Conservation (phyloP, 1,140 invertebrate genomes). For the Mylabris phalerata region DNA sequence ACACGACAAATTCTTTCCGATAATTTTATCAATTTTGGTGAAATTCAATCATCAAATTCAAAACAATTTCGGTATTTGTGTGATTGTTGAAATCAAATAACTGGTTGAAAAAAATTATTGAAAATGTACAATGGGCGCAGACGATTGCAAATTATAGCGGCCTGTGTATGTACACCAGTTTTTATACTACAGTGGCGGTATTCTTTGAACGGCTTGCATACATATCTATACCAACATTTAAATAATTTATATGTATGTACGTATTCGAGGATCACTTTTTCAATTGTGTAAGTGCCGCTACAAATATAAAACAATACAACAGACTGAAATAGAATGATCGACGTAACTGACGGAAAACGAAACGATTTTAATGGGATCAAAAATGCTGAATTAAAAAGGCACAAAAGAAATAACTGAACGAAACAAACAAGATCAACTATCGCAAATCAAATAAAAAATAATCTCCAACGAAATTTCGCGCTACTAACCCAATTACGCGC, state of each 20-base stretch:
- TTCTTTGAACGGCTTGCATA: constrained; percentile 40
- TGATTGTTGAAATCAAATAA: constrained; percentile 2
- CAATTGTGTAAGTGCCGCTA: constrained; percentile 29
- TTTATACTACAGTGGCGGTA: constrained; percentile 34
- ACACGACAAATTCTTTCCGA: neutral
- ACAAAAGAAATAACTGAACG: constrained; percentile 18
- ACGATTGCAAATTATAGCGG: constrained; percentile 38
- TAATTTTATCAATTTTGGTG: too few species aligned
- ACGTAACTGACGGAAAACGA: constrained; percentile 20
- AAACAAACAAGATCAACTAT: neutral
- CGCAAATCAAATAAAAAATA: constrained; percentile 16
- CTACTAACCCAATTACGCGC: neutral
- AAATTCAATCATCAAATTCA: too few species aligned
- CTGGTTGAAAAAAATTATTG: constrained; percentile 25
- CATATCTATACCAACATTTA: constrained; percentile 40
- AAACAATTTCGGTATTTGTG: constrained; percentile 7
- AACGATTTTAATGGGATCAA: constrained; percentile 1
- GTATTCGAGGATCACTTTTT: constrained; percentile 39
- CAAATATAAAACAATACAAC: constrained; percentile 27
- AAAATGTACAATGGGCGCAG: constrained; percentile 27
- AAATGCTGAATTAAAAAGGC: constrained; percentile 21
- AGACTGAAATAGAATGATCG: constrained; percentile 30
- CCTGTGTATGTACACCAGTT: constrained; percentile 37
- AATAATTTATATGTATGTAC: constrained; percentile 42
- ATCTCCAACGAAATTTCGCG: too few species aligned